Evolutionary conservation across 2,797 vertebrate species (phyloP), one percentile per base, ranked within the genome.

Genomic region (Miichthys miiuy): DNA sequence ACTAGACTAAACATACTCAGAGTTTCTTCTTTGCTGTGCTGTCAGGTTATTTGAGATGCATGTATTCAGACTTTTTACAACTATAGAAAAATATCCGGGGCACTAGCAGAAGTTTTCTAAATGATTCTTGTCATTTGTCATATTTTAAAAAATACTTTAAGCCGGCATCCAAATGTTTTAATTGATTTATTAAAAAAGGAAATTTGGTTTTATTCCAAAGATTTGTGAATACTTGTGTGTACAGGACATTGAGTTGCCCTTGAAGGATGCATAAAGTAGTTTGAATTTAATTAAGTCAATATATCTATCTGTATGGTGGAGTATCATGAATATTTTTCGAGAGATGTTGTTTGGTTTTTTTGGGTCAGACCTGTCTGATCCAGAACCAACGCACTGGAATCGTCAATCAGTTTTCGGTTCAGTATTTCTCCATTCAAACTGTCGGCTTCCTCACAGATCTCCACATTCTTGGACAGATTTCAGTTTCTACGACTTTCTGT

Each of bases 301-400:
- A 23, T 7, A 21, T 47, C 9, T 20, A 18, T 20, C 30, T 50
- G 42, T 38, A 57, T 62, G 16, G 3, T 65, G 23, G 27, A 44
- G 12, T 18, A 10, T 69, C 16, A 18, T 48, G 3, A 68, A 65
- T 30, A 51, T 64, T 12, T 54, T 67, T 61, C 38, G 6, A 55
- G 21, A 34, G 12, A 30, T 65, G 50, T 27, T 55, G 38, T 67
- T 34, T 66, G 48, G 12, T 34, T 62, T 73, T 75, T 62, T 30
- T 21, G 14, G 14, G 41, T 61, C 71, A 27, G 44, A 12, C 55
- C 13, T 62, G 11, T 30, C 10, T 12, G 21, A 68, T 10, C 17
- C 20, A 21, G 12, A 63, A 55, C 1, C 30, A 50, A 25, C 21
- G 64, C 60, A 63, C 55, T 21, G 14, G 44, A 67, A 50, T 16